Evolutionary conservation across 2,113 vertebrate genomes (phyloP).

Genomic region (Brachionichthys hirsutus): DNA sequence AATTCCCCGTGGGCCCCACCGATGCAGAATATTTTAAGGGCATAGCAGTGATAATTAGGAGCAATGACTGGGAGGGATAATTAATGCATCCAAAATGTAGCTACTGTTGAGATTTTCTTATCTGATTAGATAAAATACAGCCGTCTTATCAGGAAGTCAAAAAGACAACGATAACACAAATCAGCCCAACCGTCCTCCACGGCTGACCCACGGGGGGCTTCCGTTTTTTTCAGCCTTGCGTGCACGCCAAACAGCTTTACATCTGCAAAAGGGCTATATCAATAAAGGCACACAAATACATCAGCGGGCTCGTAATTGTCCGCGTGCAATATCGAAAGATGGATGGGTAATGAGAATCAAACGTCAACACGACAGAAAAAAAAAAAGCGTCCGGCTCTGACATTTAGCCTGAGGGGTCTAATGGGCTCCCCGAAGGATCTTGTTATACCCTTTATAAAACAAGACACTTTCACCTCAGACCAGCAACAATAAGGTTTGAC

Average conservation of each 20-base stretch:
- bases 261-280: slow-evolving; percentile 59
- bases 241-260: slow-evolving; percentile 34
- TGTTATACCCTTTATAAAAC: slow-evolving; percentile 52
- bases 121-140: slow-evolving; percentile 32
- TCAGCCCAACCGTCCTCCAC: slow-evolving; percentile 11
- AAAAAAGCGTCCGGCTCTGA: slow-evolving; percentile 45
- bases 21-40: slow-evolving; percentile 39
- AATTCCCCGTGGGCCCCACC: slow-evolving; percentile 39
- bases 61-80: slow-evolving; percentile 36
- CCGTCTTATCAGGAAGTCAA: background rate
- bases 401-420: slow-evolving; percentile 61
- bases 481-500: slow-evolving; percentile 54
- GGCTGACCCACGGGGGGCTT: slow-evolving; percentile 23
- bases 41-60: slow-evolving; percentile 44
- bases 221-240: slow-evolving; percentile 32
- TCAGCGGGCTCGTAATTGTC: slow-evolving; percentile 60
- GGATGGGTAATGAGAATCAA: slow-evolving; percentile 50
- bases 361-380: slow-evolving; percentile 28
- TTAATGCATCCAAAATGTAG: slow-evolving; percentile 41
- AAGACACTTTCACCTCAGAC: slow-evolving; percentile 57
- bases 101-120: slow-evolving; percentile 30
- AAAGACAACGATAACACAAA: slow-evolving; percentile 15
- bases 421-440: slow-evolving; percentile 49
- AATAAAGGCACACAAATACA: slow-evolving; percentile 51
- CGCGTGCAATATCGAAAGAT: slow-evolving; percentile 48